Evolutionary conservation across 2,797 vertebrate genomes (phyloP), one percentile per base, ranked within the genome.

Genomic region (Onychomys leucogaster): DNA sequence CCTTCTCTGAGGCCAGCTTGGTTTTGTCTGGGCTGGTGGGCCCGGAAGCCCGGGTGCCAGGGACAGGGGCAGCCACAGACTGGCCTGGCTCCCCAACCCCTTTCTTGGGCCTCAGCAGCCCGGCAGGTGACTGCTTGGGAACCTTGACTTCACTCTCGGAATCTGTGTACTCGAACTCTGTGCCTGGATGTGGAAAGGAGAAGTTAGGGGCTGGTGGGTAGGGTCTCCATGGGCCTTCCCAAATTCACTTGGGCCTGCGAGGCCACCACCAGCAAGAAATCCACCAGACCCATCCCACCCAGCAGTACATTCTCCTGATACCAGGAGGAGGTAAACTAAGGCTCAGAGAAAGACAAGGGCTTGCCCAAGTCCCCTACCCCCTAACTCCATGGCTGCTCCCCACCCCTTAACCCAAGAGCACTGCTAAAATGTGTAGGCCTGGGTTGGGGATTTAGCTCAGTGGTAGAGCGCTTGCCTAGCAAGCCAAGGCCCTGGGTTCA

Each of bases 101-200:
- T 93, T 99, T 99, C 98, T 99, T 99, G 59, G 98, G 98, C 0
- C 99, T 99, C 76, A 99, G 98, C 93, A 99, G 98, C 11, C 99
- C 99, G 0, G 99, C 98, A 1, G 98, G 98, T 0, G 99, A 99
- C 94, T 99, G 99, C 97, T 99, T 99, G 94, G 98, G 98, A 97
- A 99, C 99, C 89, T 99, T 99, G 96, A 99, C 95, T 96, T 99
- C 99, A 0, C 98, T 99, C 95, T 99, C 99, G 0, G 99, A 99
- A 97, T 99, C 99, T 0, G 99, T 99, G 98, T 99, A 99, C 97
- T 99, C 99, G 0, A 99, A 99, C 97, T 99, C 99, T 0, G 99
- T 99, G 0, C 99, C 99, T 99, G 94, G 14, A 63, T 0, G 19
- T 2, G 82, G 14, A 93, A 61, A 10, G 29, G 80, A 59, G 93